These are phyloP conservation scores for Helogale parvula DNA, from an alignment of 2,113 vertebrate genomes.

Conservation along the genomic window DNA sequence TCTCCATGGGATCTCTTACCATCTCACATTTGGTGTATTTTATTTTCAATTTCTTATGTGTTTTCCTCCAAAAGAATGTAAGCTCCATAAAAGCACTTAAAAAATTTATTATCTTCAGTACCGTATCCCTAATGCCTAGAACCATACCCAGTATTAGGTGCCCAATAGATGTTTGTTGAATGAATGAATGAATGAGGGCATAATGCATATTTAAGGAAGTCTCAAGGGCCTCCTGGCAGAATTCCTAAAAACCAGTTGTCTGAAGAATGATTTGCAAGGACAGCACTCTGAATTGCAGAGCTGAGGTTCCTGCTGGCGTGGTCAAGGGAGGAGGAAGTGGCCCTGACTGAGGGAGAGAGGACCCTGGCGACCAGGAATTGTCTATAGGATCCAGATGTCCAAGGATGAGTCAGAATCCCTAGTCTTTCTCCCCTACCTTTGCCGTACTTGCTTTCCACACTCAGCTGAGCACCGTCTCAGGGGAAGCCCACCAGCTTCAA, in stretches of 20 bases:
- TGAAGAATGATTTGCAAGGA: neutral
- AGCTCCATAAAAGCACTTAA: neutral
- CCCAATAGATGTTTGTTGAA: neutral
- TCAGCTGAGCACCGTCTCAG: neutral
- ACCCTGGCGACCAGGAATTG: neutral
- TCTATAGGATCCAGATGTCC: neutral
- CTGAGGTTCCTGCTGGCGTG: neutral
- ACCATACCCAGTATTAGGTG: neutral
- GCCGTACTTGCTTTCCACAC: neutral
- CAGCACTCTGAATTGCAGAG: neutral
- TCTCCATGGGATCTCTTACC: neutral
- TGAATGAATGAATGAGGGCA: neutral
- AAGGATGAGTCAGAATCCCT: neutral
- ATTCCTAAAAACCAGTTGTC: neutral
- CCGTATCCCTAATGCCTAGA: neutral
- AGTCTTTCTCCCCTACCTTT: neutral
- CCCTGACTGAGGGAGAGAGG: neutral
- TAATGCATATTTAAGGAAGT: neutral
- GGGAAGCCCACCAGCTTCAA: neutral
- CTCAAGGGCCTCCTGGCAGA: neutral
- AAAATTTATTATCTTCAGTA: neutral
- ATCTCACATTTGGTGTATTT: neutral
- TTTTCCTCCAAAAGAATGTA: neutral
- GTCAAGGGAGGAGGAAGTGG: neutral
- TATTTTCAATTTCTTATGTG: constrained; percentile 18